Evolutionary conservation across 2,888 invertebrate species (phyloP), one percentile per base, ranked within the genome.

Genomic region (Yponomeuta plumbellus): DNA sequence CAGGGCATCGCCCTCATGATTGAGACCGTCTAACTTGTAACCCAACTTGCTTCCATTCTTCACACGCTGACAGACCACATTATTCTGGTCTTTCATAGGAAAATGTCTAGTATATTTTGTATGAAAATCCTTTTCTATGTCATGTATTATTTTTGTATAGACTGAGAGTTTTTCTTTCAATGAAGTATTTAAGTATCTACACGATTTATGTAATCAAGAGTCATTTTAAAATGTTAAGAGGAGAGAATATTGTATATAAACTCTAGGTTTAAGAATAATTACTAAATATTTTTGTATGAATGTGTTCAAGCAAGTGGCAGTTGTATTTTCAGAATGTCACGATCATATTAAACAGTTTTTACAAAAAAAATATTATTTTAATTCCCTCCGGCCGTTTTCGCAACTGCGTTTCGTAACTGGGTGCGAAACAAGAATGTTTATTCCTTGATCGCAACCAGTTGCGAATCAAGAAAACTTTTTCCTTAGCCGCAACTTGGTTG

Each of bases 1-100:
- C 99, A 99, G 89, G 99, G 99, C 68, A 99, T 99, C 78, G 98
- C 99, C 1, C 76, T 99, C 17, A 92, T 99, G 80, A 80, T 99
- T 61, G 99, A 99, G 87, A 84, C 94, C 44, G 86, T 95, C 70
- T 95, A 91, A 92, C 17, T 52, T 6, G 8, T 34, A 73, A 34
- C 39, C 34, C 34, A 34, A 34, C 5, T 34, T 34, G 59, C 10
- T 59, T 21, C 59, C 59, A 21, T 59, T 59, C 1, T 1, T 59
- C 23, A 6, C 34, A 44, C 0, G 0, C 3, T 44, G 44, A 44
- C 11, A 13, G 44, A 13, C 44, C 44, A 44, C 44, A 44, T 44
- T 44, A 44, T 13, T 5, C 4, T 44, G 44, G 44, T 44, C 44
- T 44, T 44, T 44, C 13, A 44, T 3, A 44, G 13, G 17, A 13